Percentiles rank a stretch among this genome's conserved stretches.
Evolutionary conservation across 2,797 vertebrate genomes (phyloP).

Genomic region (Mallotus villosus): DNA sequence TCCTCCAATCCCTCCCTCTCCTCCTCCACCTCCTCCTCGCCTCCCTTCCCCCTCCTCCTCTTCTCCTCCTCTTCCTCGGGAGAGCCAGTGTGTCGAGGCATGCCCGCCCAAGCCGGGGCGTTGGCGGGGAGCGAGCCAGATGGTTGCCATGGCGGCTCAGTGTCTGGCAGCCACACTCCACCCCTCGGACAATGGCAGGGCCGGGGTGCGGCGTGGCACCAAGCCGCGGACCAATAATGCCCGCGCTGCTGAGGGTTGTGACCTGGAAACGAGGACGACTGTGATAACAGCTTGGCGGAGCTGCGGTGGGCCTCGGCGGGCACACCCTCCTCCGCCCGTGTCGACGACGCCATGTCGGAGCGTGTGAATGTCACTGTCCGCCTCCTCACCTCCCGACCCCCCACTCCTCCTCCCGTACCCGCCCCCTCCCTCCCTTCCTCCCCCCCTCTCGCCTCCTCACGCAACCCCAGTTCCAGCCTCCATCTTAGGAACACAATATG

Average conservation of each 20-base stretch:
- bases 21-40: slow-evolving; percentile 26
- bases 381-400: slow-evolving; percentile 43
- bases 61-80: slow-evolving; percentile 43
- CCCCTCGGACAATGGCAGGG: slow-evolving; percentile 69
- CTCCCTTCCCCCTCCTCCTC: slow-evolving; percentile 35
- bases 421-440: slow-evolving; percentile 26
- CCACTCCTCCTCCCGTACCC: slow-evolving; percentile 40
- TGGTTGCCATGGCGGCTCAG: slow-evolving; percentile 77
- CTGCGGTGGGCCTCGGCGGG: slow-evolving; percentile 59
- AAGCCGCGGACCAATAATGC: slow-evolving; percentile 82
- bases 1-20: neutral
- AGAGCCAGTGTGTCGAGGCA: slow-evolving; percentile 68
- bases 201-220: slow-evolving; percentile 68
- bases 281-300: slow-evolving; percentile 80
- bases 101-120: slow-evolving; percentile 66
- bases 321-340: slow-evolving; percentile 52
- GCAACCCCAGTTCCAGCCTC: slow-evolving; percentile 8
- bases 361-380: slow-evolving; percentile 77
- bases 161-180: slow-evolving; percentile 67
- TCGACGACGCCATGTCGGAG: slow-evolving; percentile 70
- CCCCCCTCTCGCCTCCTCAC: too few relatives aligned
- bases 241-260: slow-evolving; percentile 78
- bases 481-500: slow-evolving; percentile 24
- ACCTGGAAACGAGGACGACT: slow-evolving; percentile 77
- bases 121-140: slow-evolving; percentile 72